Percentiles rank a stretch among this genome's conserved stretches.
Evolutionary conservation across 2,888 invertebrate genomes (phyloP).

Genomic region (Tiliacea citrago): DNA sequence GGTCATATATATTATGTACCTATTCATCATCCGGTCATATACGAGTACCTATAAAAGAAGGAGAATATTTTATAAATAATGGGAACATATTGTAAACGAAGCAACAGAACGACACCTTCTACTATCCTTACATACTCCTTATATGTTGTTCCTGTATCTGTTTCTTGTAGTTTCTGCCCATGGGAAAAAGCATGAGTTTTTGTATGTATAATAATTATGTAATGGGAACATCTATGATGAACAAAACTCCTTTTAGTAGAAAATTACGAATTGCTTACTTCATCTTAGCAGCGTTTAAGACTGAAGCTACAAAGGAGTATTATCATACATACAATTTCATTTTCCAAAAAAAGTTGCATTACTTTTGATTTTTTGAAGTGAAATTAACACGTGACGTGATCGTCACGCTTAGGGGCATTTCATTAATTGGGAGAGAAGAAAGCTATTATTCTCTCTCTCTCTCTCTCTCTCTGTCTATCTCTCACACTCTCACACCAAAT

Average conservation of each 20-base stretch:
- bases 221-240: not conserved
- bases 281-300: not conserved
- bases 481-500: too few relatives aligned
- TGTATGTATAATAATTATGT: not conserved
- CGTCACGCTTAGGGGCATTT: too few relatives aligned
- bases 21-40: too few relatives aligned
- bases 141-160: too few relatives aligned
- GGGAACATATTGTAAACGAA: not conserved
- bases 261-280: not conserved
- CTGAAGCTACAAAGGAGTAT: not conserved
- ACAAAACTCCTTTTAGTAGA: not conserved
- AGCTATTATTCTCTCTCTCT: too few relatives aligned
- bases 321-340: not conserved
- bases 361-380: not conserved
- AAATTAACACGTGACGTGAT: too few relatives aligned
- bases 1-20: not conserved
- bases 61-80: conserved; percentile 11
- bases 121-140: too few relatives aligned
- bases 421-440: too few relatives aligned
- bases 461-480: too few relatives aligned
- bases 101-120: not conserved
- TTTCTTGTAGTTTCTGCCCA: not conserved
- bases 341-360: not conserved
- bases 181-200: not conserved
- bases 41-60: not conserved